Evolutionary conservation across 1,140 invertebrate species (phyloP), one percentile per base, ranked within the genome.

Genomic region (Cydia splendana): DNA sequence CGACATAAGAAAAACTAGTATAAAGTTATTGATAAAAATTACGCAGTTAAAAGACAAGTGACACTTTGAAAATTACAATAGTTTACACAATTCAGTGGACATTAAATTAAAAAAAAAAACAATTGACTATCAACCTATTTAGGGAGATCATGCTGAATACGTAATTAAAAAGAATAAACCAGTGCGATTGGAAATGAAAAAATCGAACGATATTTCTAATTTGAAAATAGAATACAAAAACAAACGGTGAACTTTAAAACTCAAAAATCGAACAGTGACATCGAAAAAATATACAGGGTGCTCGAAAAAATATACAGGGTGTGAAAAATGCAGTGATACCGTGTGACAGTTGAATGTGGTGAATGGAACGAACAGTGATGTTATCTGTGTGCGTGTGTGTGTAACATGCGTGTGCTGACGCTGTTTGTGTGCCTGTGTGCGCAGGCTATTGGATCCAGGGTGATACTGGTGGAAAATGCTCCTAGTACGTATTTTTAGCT

Each of bases 381-480:
- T 48, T 65, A 75, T 65, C 74, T 53, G 65, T 24, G 24, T 74
- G 73, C 34, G 48, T 48, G 65, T 62, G 69, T 83, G 77, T 84
- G 84, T 91, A 90, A 84, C 57, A 92, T 92, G 91, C 83, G 79
- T 79, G 81, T 86, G 78, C 80, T 85, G 74, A 78, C 81, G 75
- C 71, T 87, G 45, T 83, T 85, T 77, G 77, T 87, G 42, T 82
- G 75, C 81, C 71, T 88, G 79, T 84, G 79, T 81, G 81, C 87
- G 77, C 79, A 86, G 79, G 76, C 73, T 67, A 78, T 86, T 42
- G 85, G 87, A 77, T 85, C 87, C 2, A 82, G 91, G 65, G 87
- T 92, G 30, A 92, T 92, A 62, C 79, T 91, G 45, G 91, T 92
- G 81, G 91, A 92, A 76, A 92, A 92, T 85, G 91, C 91, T 2